phyloP scores from a whole-genome alignment of 1,140 invertebrate genomes.

The Pinna nobilis region DNA sequence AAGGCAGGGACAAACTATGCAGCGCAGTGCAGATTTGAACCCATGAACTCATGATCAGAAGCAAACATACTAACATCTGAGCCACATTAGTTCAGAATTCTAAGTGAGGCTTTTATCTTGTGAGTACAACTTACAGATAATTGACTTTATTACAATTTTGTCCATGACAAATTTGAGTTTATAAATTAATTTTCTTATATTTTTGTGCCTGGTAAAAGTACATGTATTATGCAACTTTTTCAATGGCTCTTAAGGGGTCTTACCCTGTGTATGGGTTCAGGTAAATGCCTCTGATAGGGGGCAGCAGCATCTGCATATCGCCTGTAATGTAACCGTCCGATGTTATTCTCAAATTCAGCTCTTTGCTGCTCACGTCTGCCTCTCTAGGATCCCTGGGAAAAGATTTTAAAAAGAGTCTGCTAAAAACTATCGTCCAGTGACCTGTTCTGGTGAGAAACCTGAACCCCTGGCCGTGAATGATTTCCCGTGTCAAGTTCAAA shows the following conservation, averaged over 20 bases:
- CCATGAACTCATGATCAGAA: no score
- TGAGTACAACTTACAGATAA: no score
- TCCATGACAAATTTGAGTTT: not conserved
- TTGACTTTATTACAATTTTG: not conserved
- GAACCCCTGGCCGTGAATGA: no score
- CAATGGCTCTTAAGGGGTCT: not conserved
- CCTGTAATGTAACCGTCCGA: slow-evolving; percentile 36
- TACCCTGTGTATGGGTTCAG: slow-evolving; percentile 40
- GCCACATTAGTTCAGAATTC: no score
- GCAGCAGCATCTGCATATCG: slow-evolving; percentile 34
- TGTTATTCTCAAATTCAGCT: slow-evolving; percentile 29
- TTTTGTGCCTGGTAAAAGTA: not conserved
- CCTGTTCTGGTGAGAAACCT: no score
- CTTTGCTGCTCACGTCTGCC: slow-evolving; percentile 11
- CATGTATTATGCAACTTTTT: not conserved
- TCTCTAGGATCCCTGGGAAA: slow-evolving; percentile 16
- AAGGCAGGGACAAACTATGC: no score
- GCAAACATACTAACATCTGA: no score
- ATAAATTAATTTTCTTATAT: not conserved
- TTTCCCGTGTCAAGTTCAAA: no score
- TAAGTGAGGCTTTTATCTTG: no score
- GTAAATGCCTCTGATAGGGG: slow-evolving; percentile 30
- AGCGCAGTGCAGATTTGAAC: no score
- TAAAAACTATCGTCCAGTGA: no score
- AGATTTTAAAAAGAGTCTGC: no score